These are phyloP conservation scores for Clavelina lepadiformis DNA, from an alignment of 23 tunicate species.

Conservation along the genomic window DNA sequence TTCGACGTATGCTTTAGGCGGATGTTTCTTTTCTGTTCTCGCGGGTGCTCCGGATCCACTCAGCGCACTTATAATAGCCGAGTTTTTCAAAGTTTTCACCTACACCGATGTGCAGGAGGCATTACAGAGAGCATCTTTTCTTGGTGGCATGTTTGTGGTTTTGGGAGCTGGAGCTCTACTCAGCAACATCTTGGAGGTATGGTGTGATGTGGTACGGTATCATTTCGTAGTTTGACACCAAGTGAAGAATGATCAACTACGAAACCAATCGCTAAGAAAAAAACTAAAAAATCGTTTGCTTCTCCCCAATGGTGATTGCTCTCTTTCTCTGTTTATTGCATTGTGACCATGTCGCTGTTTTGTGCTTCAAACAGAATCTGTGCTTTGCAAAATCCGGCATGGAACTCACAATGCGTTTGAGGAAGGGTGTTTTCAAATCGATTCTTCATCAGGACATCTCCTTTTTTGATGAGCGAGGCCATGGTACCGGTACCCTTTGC, in stretches of 20 bases:
- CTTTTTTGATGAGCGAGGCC: constrained; percentile 50
- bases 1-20: constrained; percentile 13
- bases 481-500: constrained; percentile 71
- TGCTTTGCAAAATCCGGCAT: constrained; percentile 79
- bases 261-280: too few species aligned
- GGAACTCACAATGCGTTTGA: constrained; percentile 52
- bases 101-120: constrained; percentile 15
- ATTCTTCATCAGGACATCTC: constrained; percentile 53
- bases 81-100: constrained; percentile 42
- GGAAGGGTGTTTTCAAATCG: constrained; percentile 35
- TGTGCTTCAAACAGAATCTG: too few species aligned
- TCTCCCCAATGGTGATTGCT: too few species aligned
- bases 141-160: constrained; percentile 28
- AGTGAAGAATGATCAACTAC: too few species aligned
- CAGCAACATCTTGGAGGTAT: constrained; percentile 38
- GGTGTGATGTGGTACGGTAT: not conserved
- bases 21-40: constrained; percentile 33
- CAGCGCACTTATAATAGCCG: constrained; percentile 64
- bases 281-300: too few species aligned
- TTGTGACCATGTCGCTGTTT: too few species aligned
- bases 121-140: constrained; percentile 5
- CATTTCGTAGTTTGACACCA: too few species aligned
- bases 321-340: too few species aligned
- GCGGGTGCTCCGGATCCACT: constrained; percentile 71
- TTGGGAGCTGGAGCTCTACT: constrained; percentile 42